Evolutionary conservation across 2,113 vertebrate genomes (phyloP).

Genomic region (Myotis davidii): DNA sequence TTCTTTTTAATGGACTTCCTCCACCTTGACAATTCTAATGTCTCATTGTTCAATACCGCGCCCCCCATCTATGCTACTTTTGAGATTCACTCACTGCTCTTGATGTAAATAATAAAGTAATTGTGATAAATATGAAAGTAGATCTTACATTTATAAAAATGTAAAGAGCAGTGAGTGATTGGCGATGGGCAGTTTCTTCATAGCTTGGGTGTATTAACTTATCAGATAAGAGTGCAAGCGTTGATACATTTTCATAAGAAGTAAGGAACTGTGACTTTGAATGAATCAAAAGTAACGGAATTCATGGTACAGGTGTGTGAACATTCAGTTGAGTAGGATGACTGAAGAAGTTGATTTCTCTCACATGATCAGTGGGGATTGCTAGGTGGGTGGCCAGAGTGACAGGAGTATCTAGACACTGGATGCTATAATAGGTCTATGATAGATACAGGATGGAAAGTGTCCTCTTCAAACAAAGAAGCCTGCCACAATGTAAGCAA

Average conservation of each 20-base stretch:
- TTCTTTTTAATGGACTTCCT: not conserved
- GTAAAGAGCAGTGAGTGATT: not conserved
- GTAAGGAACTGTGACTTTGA: not conserved
- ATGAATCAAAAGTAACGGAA: not conserved
- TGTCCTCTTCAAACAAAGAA: not conserved
- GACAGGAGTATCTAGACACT: not conserved
- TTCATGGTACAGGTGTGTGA: not conserved
- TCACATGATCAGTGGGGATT: not conserved
- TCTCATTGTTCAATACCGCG: not conserved
- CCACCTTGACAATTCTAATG: not conserved
- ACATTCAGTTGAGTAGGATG: not conserved
- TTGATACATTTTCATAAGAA: not conserved
- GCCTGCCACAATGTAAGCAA: not conserved
- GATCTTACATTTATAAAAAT: not conserved
- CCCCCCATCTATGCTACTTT: not conserved
- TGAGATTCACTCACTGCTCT: not conserved
- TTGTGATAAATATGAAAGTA: not conserved
- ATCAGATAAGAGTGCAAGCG: not conserved
- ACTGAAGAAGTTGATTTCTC: not conserved
- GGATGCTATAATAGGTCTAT: not conserved
- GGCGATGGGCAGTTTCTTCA: not conserved
- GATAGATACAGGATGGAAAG: not conserved
- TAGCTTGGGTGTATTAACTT: not conserved
- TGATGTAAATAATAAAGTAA: not conserved
- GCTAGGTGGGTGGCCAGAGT: not conserved